phyloP scores from a whole-genome alignment of 2,797 vertebrate genomes.

The Hozukius guyotensis region DNA sequence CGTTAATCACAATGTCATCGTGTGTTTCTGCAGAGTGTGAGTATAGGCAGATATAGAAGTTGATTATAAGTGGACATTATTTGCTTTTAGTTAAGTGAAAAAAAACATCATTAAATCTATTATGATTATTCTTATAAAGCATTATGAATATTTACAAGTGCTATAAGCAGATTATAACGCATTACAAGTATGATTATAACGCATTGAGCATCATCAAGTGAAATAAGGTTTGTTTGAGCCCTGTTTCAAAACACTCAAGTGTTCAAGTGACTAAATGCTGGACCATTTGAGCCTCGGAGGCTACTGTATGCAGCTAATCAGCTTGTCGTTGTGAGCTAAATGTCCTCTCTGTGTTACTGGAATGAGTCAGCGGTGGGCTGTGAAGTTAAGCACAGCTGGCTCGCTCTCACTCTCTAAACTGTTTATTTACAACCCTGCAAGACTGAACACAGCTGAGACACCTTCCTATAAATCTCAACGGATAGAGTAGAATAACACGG shows the following conservation, averaged over 20 bases:
- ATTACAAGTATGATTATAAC: neutral
- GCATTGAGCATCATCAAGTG: neutral
- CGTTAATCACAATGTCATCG: no score
- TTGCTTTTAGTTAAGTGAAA: neutral
- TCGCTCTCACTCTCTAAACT: neutral
- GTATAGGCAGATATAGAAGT: neutral
- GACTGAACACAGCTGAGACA: conserved; percentile 15
- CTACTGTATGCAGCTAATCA: conserved; percentile 7
- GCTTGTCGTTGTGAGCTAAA: neutral
- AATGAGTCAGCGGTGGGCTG: conserved; percentile 21
- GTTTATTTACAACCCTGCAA: conserved; percentile 35
- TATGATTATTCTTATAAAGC: neutral
- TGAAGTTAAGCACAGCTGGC: conserved; percentile 4
- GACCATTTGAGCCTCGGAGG: neutral
- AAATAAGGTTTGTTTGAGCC: neutral
- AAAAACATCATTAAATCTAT: neutral
- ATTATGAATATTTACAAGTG: neutral
- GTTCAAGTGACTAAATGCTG: no score
- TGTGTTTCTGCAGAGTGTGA: no score
- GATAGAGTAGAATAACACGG: conserved; percentile 10
- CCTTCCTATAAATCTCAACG: conserved; percentile 25
- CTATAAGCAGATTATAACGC: neutral
- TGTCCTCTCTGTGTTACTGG: neutral
- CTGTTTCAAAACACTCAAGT: neutral
- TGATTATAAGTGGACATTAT: neutral